Base-by-base conservation (phyloP, 2,888 invertebrate genomes). In the Isotomurus palustris region DNA sequence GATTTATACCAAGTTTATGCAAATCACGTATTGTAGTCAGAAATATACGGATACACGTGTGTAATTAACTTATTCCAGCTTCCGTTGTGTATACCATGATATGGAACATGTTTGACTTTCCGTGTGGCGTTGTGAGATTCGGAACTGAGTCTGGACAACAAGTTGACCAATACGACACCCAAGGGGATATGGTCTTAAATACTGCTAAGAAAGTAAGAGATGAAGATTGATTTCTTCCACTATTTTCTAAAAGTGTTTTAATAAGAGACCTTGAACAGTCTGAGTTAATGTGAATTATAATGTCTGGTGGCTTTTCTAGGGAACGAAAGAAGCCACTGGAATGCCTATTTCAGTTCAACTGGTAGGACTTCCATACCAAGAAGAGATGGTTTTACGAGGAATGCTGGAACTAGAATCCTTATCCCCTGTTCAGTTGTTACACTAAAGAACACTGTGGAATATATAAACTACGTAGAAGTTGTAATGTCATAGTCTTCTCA, bases 281-380 rank as follows among this genome's bases (percentile, higher is more conserved):
- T n/a, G n/a, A n/a, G n/a, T n/a, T n/a, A n/a, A n/a, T n/a, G n/a
- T n/a, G n/a, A n/a, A n/a, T n/a, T n/a, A n/a, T n/a, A n/a, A n/a
- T n/a, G n/a, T n/a, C n/a, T n/a, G n/a, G n/a, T n/a, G n/a, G n/a
- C n/a, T n/a, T n/a, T n/a, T n/a, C n/a, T n/a, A 53, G 70, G 63
- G 62, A 25, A 56, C 60, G 12, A 44, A 55, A 22, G 72, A 72
- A 14, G 66, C 72, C 3, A 69, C 66, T 25, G 75, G 75, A 6
- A 68, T 76, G 60, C 77, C 77, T 4, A 72, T 77, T 14, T 71
- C 72, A 43, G 74, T 77, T 6, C 77, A 78, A 69, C 71, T 76
- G 60, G 74, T 73, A n/a, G 73, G 72, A 2, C 69, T 75, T n/a
- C 77, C 77, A 2, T 77, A 71, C 70, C 72, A 74, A 56, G 77